Base-by-base conservation (phyloP, 2,888 invertebrate genomes). In the Erebia epiphron region DNA sequence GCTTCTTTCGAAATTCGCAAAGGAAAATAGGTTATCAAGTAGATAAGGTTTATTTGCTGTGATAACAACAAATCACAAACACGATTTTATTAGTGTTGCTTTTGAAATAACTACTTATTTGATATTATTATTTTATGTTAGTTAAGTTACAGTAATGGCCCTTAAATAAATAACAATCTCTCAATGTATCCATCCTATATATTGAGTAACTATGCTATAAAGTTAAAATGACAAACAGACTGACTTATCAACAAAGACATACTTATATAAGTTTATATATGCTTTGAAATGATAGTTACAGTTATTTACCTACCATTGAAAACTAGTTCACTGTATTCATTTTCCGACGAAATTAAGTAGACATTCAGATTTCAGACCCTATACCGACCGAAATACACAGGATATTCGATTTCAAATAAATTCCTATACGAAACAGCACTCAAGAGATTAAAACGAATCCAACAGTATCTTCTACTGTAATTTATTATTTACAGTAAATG, bases 1-100 rank as follows among this genome's bases (percentile, higher is more conserved):
- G 65, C 71, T 73, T 72, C 75, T 75, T 70, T 67, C 72, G 67
- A 68, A 72, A 75, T 75, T 75, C 70, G 77, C 75, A 68, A 61
- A 64, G 71, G 68, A 74, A 75, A 77, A 72, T 78, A 73, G 79
- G 78, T 78, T 77, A 79, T 79, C 79, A 73, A 61, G 67, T 62
- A 71, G 77, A 78, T 79, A 77, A 73, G 60, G 69, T 67, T 67
- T 72, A 68, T 75, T 68, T 69, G 41, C 64, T 60, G 49, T 56
- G 72, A 73, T 74, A 74, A 73, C 67, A 67, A 56, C 60, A 66
- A 57, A 62, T 66, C 61, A 56, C 57, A 66, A 57, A 41, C 64
- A n/a, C 62, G 21, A 63, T 21, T 64, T 52, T 41, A 54, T 41
- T 41, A 52, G 4, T 14, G 43, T 57, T 18, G 58, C 41, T 26